A percentile compares a stretch with the other conserved stretches of the same genome.
phyloP scores from a whole-genome alignment of 1,140 invertebrate genomes.

The Magallana ariakensis region DNA sequence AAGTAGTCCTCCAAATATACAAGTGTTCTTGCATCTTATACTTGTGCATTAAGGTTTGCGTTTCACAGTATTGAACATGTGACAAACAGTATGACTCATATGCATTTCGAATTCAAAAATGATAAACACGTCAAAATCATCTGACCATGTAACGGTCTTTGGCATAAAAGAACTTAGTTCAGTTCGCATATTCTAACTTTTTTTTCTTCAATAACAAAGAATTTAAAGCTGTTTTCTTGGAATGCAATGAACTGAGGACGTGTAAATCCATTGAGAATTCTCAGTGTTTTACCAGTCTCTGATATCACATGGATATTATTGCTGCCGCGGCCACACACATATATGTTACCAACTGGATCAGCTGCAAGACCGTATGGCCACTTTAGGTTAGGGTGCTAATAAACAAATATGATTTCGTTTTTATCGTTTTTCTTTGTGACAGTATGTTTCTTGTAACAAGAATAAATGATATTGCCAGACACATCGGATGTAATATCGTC shows the following conservation, averaged over 20 bases:
- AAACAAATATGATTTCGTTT: background rate
- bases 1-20: no score
- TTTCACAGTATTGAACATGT: no score
- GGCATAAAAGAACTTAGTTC: background rate
- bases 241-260: background rate
- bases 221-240: background rate
- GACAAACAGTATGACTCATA: no score
- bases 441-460: background rate
- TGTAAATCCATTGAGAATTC: background rate
- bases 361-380: background rate
- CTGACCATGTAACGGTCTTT: no score
- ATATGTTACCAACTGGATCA: background rate
- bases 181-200: background rate
- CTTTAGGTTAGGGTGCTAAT: background rate
- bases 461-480: background rate
- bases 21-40: no score
- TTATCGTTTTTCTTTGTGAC: background rate
- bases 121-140: no score
- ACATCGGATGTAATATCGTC: background rate
- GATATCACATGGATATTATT: background rate
- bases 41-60: no score
- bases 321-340: background rate
- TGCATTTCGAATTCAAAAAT: no score
- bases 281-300: background rate
- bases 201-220: background rate